Base-by-base conservation (phyloP, 1,140 invertebrate species). In the Drosophila guanche region DNA sequence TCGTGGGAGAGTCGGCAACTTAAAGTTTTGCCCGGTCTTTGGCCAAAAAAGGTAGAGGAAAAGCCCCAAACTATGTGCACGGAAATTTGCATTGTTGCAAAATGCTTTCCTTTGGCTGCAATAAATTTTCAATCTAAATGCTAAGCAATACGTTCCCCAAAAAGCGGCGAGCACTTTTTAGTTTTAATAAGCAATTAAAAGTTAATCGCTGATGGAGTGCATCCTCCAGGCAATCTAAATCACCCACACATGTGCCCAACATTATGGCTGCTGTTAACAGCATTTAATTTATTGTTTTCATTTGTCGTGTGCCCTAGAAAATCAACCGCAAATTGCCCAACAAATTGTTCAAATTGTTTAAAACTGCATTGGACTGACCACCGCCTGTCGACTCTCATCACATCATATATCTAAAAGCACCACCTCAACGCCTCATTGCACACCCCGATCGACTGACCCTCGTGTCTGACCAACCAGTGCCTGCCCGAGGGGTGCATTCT, bases 291-390 rank as follows among this genome's bases (percentile, higher is more conserved):
- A 86, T 81, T 86, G 81, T 86, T 85, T 58, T 58, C 65, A 63
- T 73, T 85, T 78, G 70, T 77, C 79, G 79, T 67, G 79, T 78
- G 79, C 43, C 61, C 48, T 33, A 62, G 42, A 59, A 73, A 74
- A 66, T 76, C 60, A 77, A 86, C 81, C 81, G 77, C 81, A 86
- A 85, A 85, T 85, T 65, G 81, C 57, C 33, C 65, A 77, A 81
- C 81, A 77, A 86, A 84, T 85, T 79, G 76, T 77, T 63, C 52
- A 86, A 85, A 86, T 85, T 85, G 81, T 85, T 85, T 85, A 85
- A 85, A 85, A 86, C 77, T 80, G 81, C 81, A 86, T 74, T 47
- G 37, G 25, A 3, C 8, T 8, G 29, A 10, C 29, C 2, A 8
- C 29, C 29, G 46, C 52, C 40, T 53, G 22, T 51, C 54, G 12